These are phyloP conservation scores for Tetragnatha montana DNA, from an alignment of 2,888 invertebrate genomes.

Conservation along the genomic window DNA sequence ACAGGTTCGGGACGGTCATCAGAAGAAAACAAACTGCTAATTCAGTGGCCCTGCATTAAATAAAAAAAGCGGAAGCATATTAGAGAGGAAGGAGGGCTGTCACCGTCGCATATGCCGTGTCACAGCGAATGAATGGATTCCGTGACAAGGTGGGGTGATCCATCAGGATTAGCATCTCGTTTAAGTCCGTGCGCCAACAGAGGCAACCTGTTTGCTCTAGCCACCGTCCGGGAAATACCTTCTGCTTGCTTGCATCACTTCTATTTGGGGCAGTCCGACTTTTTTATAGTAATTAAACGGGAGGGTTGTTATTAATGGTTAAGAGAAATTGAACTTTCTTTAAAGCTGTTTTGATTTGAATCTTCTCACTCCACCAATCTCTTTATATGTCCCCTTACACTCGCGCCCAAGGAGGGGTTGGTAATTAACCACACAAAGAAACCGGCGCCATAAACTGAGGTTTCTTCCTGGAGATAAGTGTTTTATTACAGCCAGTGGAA, in stretches of 20 bases:
- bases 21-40: not conserved
- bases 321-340: too few relatives aligned
- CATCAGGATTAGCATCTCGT: slow-evolving; percentile 65
- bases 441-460: too few relatives aligned
- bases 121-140: not conserved
- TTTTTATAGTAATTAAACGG: too few relatives aligned
- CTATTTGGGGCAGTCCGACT: too few relatives aligned
- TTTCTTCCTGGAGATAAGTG: too few relatives aligned
- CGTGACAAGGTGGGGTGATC: slow-evolving; percentile 15
- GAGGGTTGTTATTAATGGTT: too few relatives aligned
- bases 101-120: slow-evolving; percentile 39
- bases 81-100: not conserved
- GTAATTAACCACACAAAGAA: too few relatives aligned
- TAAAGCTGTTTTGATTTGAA: too few relatives aligned
- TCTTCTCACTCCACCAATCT: too few relatives aligned
- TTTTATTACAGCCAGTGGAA: too few relatives aligned
- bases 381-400: too few relatives aligned
- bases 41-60: not conserved
- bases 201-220: slow-evolving; percentile 59
- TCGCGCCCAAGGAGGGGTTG: too few relatives aligned
- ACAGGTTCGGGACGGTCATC: not conserved
- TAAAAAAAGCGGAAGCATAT: not conserved
- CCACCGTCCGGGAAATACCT: slow-evolving; percentile 6
- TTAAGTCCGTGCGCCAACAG: slow-evolving; percentile 48
- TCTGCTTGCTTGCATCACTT: not conserved